Conservation (phyloP, 2,888 invertebrate genomes). For the Rhamphomyia laevipes region DNA sequence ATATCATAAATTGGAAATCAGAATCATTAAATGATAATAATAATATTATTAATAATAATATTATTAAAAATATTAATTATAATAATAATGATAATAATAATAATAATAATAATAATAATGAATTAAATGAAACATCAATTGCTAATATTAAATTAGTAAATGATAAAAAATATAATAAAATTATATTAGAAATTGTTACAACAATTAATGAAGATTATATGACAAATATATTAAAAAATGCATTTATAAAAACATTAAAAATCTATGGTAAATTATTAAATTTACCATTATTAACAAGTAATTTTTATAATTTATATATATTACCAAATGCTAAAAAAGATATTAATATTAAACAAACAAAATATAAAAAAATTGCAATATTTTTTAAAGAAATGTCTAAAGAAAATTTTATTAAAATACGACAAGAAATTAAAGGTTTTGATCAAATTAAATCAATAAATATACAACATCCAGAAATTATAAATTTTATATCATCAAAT, state of each 20-base stretch:
- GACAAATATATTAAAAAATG: constrained; percentile 62
- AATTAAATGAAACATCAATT: neutral
- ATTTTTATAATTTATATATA: constrained; percentile 61
- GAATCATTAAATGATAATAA: too few relatives aligned
- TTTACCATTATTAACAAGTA: constrained; percentile 64
- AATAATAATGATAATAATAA: constrained; percentile 2
- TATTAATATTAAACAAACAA: constrained; percentile 79
- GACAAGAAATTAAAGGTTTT: constrained; percentile 65
- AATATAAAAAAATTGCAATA: constrained; percentile 76
- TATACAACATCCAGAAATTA: constrained; percentile 46
- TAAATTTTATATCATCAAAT: constrained; percentile 30
- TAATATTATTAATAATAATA: neutral
- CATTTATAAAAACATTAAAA: constrained; percentile 70
- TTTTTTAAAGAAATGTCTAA: constrained; percentile 69
- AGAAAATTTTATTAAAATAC: constrained; percentile 50
- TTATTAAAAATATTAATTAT: constrained; percentile 4
- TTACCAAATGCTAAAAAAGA: constrained; percentile 52
- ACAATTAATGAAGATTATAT: constrained; percentile 26
- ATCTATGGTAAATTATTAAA: constrained; percentile 54
- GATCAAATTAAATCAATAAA: constrained; percentile 60
- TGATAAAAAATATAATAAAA: constrained; percentile 2
- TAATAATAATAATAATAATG: constrained; percentile 5
- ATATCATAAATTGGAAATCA: too few relatives aligned
- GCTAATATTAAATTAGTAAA: too few relatives aligned
- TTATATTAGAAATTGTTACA: constrained; percentile 1